Evolutionary conservation across 2,113 vertebrate species (phyloP).

Genomic region (Cryptomyrus ogoouensis): DNA sequence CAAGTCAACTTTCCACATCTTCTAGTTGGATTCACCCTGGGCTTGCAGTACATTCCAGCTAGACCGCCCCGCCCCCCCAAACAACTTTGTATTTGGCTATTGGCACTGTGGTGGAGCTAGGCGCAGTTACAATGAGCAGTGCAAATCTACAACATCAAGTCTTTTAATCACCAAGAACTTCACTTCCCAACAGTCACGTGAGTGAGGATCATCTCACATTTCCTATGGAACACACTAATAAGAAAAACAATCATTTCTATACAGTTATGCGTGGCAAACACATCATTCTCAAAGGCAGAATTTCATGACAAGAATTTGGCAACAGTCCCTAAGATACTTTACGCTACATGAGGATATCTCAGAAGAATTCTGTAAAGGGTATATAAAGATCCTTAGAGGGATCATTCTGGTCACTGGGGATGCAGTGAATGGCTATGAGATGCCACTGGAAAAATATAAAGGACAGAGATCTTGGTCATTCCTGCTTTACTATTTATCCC

Average conservation of each 20-base stretch:
- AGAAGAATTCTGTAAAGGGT: neutral
- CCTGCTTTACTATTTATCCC: neutral
- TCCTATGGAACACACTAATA: neutral
- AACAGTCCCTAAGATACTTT: neutral
- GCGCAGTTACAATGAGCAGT: neutral
- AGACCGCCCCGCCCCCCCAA: neutral
- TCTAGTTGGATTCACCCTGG: neutral
- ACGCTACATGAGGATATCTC: neutral
- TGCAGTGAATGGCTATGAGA: neutral
- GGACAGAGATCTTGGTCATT: neutral
- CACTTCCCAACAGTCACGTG: neutral
- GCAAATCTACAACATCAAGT: neutral
- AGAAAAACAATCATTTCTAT: neutral
- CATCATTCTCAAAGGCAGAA: neutral
- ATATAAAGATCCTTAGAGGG: neutral
- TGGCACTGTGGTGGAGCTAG: neutral
- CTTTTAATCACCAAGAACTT: neutral
- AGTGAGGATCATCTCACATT: neutral
- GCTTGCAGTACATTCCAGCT: neutral
- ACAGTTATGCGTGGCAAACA: neutral
- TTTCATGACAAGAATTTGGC: neutral
- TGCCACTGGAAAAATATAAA: neutral
- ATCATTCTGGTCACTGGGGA: neutral
- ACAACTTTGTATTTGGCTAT: neutral
- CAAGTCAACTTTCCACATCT: neutral